These are phyloP conservation scores for Liposcelis brunnea DNA, from an alignment of 2,888 invertebrate genomes.

Conservation along the genomic window DNA sequence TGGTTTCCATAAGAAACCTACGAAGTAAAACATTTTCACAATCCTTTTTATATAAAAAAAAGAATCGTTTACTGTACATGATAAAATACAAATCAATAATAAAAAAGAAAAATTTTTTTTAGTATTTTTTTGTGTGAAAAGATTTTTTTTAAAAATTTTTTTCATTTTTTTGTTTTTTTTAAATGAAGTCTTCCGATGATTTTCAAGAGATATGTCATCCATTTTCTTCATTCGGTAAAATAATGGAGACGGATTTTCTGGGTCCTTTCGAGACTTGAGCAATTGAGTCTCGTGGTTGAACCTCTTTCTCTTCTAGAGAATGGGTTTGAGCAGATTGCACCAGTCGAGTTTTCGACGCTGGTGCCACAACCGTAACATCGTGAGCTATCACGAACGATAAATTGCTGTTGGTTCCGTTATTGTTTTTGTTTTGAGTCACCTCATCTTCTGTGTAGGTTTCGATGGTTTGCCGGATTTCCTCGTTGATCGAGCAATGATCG, in stretches of 20 bases:
- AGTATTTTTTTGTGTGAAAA: too few species aligned
- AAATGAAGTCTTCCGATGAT: background rate
- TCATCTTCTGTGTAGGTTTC: conserved; percentile 5
- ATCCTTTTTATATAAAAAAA: too few species aligned
- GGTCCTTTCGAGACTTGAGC: conserved; percentile 24
- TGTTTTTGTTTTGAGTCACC: background rate
- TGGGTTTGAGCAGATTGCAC: background rate
- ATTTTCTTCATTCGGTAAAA: conserved; percentile 38
- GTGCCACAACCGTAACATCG: conserved; percentile 12
- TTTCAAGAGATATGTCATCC: conserved; percentile 19
- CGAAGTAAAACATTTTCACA: too few species aligned
- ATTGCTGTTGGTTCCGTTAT: background rate
- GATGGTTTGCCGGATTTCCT: too few species aligned
- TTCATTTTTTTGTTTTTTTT: too few species aligned
- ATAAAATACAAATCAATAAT: too few species aligned
- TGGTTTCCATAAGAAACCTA: too few species aligned
- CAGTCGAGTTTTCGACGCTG: conserved; percentile 6
- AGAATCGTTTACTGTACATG: too few species aligned
- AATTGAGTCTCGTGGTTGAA: conserved; percentile 19
- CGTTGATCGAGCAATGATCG: too few species aligned
- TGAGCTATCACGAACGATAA: background rate
- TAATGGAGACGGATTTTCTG: conserved; percentile 38
- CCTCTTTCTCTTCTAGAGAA: conserved; percentile 10
- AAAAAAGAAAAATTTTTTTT: too few species aligned
- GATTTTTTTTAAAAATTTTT: too few species aligned